These are phyloP conservation scores for Trachurus trachurus DNA, from an alignment of 2,797 vertebrate genomes.

Conservation along the genomic window DNA sequence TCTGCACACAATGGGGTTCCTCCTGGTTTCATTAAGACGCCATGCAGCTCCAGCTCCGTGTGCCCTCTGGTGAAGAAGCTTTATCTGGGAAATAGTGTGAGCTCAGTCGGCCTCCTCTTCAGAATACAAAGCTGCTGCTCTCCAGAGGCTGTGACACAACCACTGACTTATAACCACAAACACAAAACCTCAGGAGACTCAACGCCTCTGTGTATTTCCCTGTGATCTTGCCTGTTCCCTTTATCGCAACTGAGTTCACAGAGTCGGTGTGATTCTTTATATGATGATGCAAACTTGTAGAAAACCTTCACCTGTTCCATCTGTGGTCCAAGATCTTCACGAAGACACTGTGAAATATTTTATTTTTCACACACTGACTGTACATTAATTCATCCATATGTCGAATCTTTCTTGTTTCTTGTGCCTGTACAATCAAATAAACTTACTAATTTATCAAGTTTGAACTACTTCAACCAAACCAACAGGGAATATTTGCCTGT, in stretches of 20 bases:
- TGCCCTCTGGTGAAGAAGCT: not conserved
- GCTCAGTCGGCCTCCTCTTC: slow-evolving; percentile 7
- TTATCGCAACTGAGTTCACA: not conserved
- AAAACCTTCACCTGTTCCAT: not conserved
- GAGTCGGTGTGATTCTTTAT: not conserved
- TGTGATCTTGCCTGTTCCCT: not conserved
- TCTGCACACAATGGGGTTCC: not conserved
- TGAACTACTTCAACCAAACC: not conserved
- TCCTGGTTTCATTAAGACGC: not conserved
- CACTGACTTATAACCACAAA: not conserved
- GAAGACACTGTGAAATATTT: slow-evolving; percentile 4
- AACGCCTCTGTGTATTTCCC: not conserved
- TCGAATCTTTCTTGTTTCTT: not conserved
- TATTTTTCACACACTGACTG: not conserved
- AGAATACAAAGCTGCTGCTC: not conserved
- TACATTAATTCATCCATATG: slow-evolving; percentile 4
- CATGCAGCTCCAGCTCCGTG: not conserved
- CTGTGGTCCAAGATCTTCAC: slow-evolving; percentile 13
- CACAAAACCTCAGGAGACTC: not conserved
- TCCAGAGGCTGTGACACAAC: not conserved
- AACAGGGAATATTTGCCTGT: too few species aligned
- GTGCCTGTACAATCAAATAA: slow-evolving; percentile 41
- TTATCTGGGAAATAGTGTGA: slow-evolving; percentile 19
- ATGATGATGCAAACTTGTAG: not conserved
- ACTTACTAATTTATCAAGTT: not conserved